Evolutionary conservation across 2,888 invertebrate species (phyloP), one percentile per base, ranked within the genome.

Genomic region (Euproctis similis): DNA sequence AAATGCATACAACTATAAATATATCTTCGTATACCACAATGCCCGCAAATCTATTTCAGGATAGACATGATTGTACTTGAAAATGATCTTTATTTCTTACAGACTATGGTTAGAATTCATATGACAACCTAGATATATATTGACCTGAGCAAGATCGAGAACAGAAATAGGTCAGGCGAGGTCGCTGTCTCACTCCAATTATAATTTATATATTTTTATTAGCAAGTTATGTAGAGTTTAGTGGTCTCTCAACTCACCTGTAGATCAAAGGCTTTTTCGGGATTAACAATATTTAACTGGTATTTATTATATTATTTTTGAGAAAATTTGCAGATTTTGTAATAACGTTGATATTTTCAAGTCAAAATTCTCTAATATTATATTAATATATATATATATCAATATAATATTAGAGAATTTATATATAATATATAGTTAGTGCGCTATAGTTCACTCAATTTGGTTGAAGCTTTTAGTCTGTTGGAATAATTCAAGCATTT

Each of bases 151-250:
- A 47, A 57, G 54, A 59, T 60, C 53, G 61, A 53, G 53, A 53
- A 47, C 53, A 60, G 62, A 78, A 77, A 75, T 77, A 58, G 78
- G 78, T 76, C 77, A 74, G 53, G 41, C 48, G 55, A 53, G 66
- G 72, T 68, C 59, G 59, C 42, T 54, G 59, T 69, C 63, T 63
- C 66, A 53, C 64, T 62, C 59, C 60, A 58, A 53, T 19, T 8
- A 19, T 17, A 17, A 19, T 68, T 67, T 62, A n/a, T n/a, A n/a
- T n/a, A n/a, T 59, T 69, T 72, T 72, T 70, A 72, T 66, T 62
- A 55, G 46, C 52, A 42, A 50, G 44, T 44, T 42, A 21, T 12
- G 12, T 39, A 32, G 12, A 36, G 41, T 46, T 10, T 12, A 8
- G n/a, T 12, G n/a, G n/a, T n/a, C n/a, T n/a, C n/a, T n/a, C n/a